Base-by-base conservation (phyloP, 2,888 invertebrate species). In the Syritta pipiens region DNA sequence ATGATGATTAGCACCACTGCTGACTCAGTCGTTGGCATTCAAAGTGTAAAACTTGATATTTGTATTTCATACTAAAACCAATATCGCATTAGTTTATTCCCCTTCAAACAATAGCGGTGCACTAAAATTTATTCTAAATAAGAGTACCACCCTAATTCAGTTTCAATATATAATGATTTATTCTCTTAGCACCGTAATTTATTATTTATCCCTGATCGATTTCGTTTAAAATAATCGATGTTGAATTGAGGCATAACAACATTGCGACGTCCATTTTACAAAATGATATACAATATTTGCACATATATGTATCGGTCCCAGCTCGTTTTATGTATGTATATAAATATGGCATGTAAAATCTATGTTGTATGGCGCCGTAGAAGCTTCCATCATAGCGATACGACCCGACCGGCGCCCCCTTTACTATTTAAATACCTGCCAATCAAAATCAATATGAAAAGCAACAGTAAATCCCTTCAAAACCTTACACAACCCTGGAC, bases 381-480 rank as follows among this genome's bases (percentile, higher is more conserved):
- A 14, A 26, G 2, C 17, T 14, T 14, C 3, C 14, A 17, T 24
- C 10, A 7, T 19, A 6, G 30, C 9, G 24, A 42, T 49, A 35
- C 48, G 48, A 9, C 26, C 44, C 24, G 20, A 46, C n/a, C 7
- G 17, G 12, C 44, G 28, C 10, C 46, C 17, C 19, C 26, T 42
- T 42, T 19, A 6, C 12, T 7, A 35, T 55, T 24, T 30, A 53
- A 37, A 53, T 51, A 71, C 63, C 71, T 71, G 63, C 40, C 71
- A 63, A 49, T 71, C 63, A 63, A 48, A 71, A 63, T 12, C 44
- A 35, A 53, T 53, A 53, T 62, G 26, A 62, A 37, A 28, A 30
- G 26, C 12, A 71, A 71, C 37, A 35, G 63, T 71, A 71, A 63
- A 55, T 48, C 37, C 55, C 55, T 48, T 63, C 37, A 53, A 30